Conservation (phyloP, 2,797 vertebrate genomes). For the Melanotaenia nigrans region DNA sequence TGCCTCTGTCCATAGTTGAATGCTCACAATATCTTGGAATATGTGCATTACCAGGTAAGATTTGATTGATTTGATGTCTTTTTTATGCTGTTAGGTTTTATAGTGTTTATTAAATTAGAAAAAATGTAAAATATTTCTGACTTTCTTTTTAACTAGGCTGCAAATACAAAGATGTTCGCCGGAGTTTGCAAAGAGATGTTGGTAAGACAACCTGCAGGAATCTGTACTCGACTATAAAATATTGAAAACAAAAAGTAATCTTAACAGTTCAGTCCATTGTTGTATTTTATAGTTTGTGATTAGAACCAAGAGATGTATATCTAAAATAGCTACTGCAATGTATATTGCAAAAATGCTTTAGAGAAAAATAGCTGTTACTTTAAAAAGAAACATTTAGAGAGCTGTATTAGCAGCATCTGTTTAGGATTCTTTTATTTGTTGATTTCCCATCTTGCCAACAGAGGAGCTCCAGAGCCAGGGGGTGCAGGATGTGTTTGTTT, state of each 20-base stretch:
- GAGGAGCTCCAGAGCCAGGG: constrained; percentile 88
- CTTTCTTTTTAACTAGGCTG: constrained; percentile 81
- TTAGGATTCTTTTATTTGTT: background rate
- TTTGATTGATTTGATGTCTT: background rate
- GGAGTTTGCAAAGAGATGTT: constrained; percentile 89
- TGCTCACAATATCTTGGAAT: constrained; percentile 87
- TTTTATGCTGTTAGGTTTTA: background rate
- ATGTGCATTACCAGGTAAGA: constrained; percentile 89
- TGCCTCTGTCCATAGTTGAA: constrained; percentile 84
- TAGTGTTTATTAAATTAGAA: background rate
- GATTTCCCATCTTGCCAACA: constrained; percentile 58
- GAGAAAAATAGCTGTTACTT: background rate
- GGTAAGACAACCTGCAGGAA: constrained; percentile 76
- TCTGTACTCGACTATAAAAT: background rate
- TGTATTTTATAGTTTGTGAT: background rate
- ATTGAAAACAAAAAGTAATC: background rate
- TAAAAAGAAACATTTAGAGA: background rate
- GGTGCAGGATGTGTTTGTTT: constrained; percentile 90
- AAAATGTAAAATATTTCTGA: background rate
- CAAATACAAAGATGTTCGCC: constrained; percentile 89
- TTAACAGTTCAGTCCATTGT: too few relatives aligned
- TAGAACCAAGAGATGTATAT: background rate
- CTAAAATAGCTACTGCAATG: background rate
- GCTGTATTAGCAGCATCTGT: background rate
- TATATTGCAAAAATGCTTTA: background rate